Evolutionary conservation across 2,113 vertebrate species (phyloP).

Genomic region (Oreochromis spilurus): DNA sequence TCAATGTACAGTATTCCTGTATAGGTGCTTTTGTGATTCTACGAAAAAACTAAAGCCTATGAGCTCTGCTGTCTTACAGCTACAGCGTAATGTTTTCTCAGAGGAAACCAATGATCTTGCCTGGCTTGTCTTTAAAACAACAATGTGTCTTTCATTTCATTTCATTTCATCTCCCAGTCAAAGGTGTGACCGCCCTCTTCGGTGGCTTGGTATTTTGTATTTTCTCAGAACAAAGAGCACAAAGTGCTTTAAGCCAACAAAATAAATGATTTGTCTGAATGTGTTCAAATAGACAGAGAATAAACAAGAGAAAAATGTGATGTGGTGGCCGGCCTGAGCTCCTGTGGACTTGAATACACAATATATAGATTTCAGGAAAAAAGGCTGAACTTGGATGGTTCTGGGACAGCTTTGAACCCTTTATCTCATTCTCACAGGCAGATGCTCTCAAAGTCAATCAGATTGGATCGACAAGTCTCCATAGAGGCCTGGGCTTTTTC

Average conservation of each 20-base stretch:
- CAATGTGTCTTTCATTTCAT: neutral
- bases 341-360: neutral
- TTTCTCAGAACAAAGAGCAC: neutral
- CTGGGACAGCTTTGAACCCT: neutral
- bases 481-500: neutral
- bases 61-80: neutral
- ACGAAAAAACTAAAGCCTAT: neutral
- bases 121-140: neutral
- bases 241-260: neutral
- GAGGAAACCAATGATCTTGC: neutral
- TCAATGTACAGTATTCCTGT: neutral
- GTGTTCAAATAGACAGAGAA: neutral
- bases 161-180: neutral
- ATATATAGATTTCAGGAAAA: neutral
- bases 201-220: neutral
- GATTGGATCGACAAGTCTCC: neutral
- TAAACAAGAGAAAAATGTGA: neutral
- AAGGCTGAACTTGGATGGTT: neutral
- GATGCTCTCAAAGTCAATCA: neutral
- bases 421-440: neutral
- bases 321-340: neutral
- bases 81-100: neutral
- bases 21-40: neutral
- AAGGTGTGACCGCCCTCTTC: fast-evolving
- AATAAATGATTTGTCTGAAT: neutral